Base-by-base conservation (phyloP, 2,888 invertebrate genomes). In the Chrysina gloriosa region DNA sequence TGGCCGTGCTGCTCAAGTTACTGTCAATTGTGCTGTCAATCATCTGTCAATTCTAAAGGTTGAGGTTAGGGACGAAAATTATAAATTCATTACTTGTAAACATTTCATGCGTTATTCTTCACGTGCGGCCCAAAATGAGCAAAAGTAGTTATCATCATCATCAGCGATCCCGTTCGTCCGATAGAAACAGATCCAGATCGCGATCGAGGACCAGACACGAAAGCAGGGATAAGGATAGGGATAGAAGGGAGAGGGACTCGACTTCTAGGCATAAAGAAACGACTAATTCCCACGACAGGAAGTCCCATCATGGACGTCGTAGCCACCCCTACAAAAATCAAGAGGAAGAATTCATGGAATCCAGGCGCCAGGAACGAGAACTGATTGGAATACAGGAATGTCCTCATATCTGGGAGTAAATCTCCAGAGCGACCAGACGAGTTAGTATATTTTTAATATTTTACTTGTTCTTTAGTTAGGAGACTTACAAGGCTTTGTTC, bases 341-440 rank as follows among this genome's bases (percentile, higher is more conserved):
- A 72, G 88, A 89, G 73, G 89, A 89, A 69, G 89, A 89, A 73
- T 90, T 90, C 71, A 85, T 92, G 83, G 92, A 92, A 76, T 87
- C 89, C 0, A 83, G 93, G 65, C 83, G 93, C 65, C 87, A 88
- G 74, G 90, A 94, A 76, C 84, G 94, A 50, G 94, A 94, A 78
- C 84, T 88, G 70, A 90, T 94, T 47, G 93, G 93, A 1, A 85
- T 88, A 74, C 83, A 89, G 69, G 92, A 92, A 5, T 88, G 89
- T 16, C 84, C 88, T 1, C 85, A 88, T 68, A 85, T 93, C 56
- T 94, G 94, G 94, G 90, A n/a, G 89, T 25, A 89, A 89, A 79
- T 93, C 93, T 1, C 94, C 94, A 0, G 77, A 85, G 0, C 23
- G 58, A 7, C 86, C 87, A 72, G 87, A 89, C 71, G 89, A 90